Conservation (phyloP, 1,140 invertebrate species). For the Pseudomyrmex pallidus region DNA sequence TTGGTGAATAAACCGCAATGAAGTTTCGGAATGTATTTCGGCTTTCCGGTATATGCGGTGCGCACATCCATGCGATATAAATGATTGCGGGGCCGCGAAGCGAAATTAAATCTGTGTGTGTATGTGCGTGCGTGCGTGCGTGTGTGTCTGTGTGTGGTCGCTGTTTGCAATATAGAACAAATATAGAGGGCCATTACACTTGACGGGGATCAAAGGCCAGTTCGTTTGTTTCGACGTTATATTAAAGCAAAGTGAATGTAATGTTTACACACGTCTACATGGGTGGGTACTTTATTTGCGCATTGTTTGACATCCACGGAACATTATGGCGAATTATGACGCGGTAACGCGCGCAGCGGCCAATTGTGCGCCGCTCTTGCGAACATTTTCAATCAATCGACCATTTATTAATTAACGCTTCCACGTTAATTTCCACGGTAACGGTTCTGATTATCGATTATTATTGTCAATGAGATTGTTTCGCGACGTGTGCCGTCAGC, state of each 20-base stretch:
- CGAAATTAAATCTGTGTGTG: conserved; percentile 46
- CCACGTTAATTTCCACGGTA: background rate
- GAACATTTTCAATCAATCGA: conserved; percentile 23
- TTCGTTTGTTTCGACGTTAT: conserved; percentile 40
- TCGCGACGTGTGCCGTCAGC: background rate
- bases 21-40: conserved; percentile 33
- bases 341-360: conserved; percentile 1
- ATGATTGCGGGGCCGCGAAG: conserved; percentile 32
- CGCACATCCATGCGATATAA: conserved; percentile 13
- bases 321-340: conserved; percentile 23
- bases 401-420: conserved; percentile 45
- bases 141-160: background rate
- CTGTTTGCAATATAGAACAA: conserved; percentile 50
- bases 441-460: conserved; percentile 8
- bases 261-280: conserved; percentile 6
- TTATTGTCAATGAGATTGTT: background rate
- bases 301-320: conserved; percentile 28
- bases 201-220: conserved; percentile 40
- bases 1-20: conserved; percentile 35
- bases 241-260: conserved; percentile 21
- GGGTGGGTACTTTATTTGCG: background rate
- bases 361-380: conserved; percentile 6
- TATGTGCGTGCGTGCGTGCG: no score
- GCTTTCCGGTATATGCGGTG: background rate
- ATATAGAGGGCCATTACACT: conserved; percentile 33